Base-by-base conservation (phyloP, 2,888 invertebrate genomes). In the Amiota mariae region DNA sequence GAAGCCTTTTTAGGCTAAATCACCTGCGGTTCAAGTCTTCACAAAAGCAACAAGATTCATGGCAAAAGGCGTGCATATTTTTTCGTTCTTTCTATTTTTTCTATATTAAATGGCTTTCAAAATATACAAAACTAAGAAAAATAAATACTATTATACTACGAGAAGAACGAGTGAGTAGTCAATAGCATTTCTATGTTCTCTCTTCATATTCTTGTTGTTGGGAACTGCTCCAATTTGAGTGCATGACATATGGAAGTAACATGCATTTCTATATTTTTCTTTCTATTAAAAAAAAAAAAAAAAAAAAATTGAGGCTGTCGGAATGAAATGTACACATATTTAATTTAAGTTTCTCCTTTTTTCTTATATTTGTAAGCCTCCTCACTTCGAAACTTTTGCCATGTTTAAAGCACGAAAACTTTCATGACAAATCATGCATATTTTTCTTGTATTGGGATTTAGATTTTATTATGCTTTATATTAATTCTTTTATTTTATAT, bases 1-100 rank as follows among this genome's bases (percentile, higher is more conserved):
- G 59, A 59, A 15, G 15, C 59, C n/a, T 15, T 59, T 59, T 59
- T 59, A 59, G 59, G 59, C 12, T 59, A 20, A 59, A 20, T 18
- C 59, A 59, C 59, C 59, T 59, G 59, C 59, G 59, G 59, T 20
- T 59, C 20, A 15, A 20, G 20, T 18, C 15, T 18, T 12, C 15
- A 11, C n/a, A 59, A 15, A 15, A 59, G 4, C 59, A 59, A 20
- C 59, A 20, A 57, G n/a, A 15, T 20, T 11, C n/a, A 59, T 18
- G 59, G 18, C 18, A 59, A 20, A 59, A 59, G 11, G 20, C 24
- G 12, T 59, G 59, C 59, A 15, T 36, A 36, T 36, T 36, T 36
- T 36, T 36, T 36, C n/a, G n/a, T n/a, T 2, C 36, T 36, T 36
- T 36, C 36, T 36, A 6, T 36, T 36, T 36, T 6, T 36, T 36